Base-by-base conservation (phyloP, 53 echinoderm and acorn worm genomes). In the Arbacia lixula region DNA sequence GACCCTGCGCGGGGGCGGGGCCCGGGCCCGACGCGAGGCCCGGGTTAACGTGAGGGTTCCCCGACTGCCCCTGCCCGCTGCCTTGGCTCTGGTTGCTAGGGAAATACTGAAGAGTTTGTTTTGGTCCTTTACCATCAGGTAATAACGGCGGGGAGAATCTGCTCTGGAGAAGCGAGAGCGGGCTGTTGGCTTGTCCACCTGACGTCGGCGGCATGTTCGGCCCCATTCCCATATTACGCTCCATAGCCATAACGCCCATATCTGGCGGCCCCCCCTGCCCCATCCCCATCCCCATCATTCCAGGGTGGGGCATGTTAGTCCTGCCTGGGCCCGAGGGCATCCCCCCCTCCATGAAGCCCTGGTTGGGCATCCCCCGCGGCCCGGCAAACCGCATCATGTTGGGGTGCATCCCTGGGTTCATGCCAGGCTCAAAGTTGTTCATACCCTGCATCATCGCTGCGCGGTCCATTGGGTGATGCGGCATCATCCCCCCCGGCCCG, bases 81-180 rank as follows among this genome's bases (percentile, higher is more conserved):
- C 68, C 85, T 60, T 89, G 88, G 28, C 81, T 69, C 3, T 91
- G 68, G 54, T 87, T 90, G 17, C 87, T 86, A 2, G 99, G 99
- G 53, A 94, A 99, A 90, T 99, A 99, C 87, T 99, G 99, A 83
- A 99, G 83, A 12, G 99, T 99, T 78, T 99, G 94, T 73, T 94
- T 99, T 43, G 99, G 99, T 81, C 99, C 99, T 87, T 99, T 99
- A 2, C 94, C 94, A 46, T 99, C 99, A 2, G 99, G 99, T 32
- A 94, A 86, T 57, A 99, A 66, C 1, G 99, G 99, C 21, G 99
- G 99, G 12, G 94, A 94, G 76, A 99, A 99, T 25, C 92, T 81
- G 26, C 91, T 96, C 57, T 96, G 96, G 40, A 93, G 54, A 38
- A 96, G 77, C 17, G 96, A 93, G 33, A 96, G 81, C 1, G 93